These are phyloP conservation scores for Turdus rufiventris DNA, from an alignment of 2,113 vertebrate species.

Conservation along the genomic window DNA sequence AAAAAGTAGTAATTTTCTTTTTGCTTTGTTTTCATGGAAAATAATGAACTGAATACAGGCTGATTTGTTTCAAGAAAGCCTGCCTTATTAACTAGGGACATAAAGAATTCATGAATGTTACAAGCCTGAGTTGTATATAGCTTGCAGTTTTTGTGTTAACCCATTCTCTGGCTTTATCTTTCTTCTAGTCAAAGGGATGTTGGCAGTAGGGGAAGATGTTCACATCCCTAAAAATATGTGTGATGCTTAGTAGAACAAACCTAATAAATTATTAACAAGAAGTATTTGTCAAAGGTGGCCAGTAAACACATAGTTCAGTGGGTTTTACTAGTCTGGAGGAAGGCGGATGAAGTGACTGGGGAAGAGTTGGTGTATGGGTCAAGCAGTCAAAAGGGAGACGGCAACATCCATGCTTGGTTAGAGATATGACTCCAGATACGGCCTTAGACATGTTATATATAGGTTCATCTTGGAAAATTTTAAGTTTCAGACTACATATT, in stretches of 20 bases:
- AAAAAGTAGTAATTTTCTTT: constrained; percentile 7
- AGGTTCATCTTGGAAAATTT: not conserved
- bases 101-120: constrained; percentile 45
- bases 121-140: not conserved
- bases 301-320: not conserved
- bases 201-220: not conserved
- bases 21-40: constrained; percentile 13
- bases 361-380: not conserved
- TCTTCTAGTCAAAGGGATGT: not conserved
- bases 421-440: not conserved
- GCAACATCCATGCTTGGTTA: not conserved
- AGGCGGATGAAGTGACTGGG: not conserved
- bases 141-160: not conserved
- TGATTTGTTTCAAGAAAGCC: not conserved
- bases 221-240: not conserved
- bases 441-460: not conserved
- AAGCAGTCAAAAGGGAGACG: not conserved
- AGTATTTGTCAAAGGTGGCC: not conserved
- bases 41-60: not conserved
- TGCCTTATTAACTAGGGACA: not conserved
- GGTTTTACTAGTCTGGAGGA: not conserved
- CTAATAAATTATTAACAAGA: not conserved
- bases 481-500: not conserved
- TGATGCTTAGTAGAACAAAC: not conserved
- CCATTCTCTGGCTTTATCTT: not conserved